Evolutionary conservation across 1,140 invertebrate species (phyloP).

Genomic region (Pomacea maculata): DNA sequence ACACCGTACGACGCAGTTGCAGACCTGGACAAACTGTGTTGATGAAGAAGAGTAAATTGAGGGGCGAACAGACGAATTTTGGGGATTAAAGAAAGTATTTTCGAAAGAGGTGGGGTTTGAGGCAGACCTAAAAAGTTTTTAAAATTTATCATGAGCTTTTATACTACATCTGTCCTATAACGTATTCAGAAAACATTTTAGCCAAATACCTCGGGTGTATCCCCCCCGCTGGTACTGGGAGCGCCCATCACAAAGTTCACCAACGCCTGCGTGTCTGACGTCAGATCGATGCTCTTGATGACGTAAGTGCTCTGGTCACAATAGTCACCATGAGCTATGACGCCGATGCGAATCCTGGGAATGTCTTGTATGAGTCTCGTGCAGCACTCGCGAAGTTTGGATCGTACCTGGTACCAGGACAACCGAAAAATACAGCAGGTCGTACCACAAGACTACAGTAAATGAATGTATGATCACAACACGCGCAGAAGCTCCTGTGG

Average conservation of each 20-base stretch:
- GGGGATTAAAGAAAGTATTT: too few relatives aligned
- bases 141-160: too few relatives aligned
- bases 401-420: constrained; percentile 43
- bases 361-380: constrained; percentile 51
- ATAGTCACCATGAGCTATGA: constrained; percentile 60
- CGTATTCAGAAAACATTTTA: background rate
- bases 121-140: background rate
- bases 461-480: too few relatives aligned
- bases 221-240: constrained; percentile 49
- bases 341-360: constrained; percentile 55
- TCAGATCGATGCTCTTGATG: constrained; percentile 45
- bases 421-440: background rate
- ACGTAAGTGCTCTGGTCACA: constrained; percentile 53
- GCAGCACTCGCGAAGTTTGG: constrained; percentile 49
- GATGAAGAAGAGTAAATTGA: too few relatives aligned
- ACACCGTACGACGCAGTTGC: too few relatives aligned
- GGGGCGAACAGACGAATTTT: too few relatives aligned
- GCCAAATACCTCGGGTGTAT: constrained; percentile 50
- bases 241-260: constrained; percentile 46
- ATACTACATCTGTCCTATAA: too few relatives aligned
- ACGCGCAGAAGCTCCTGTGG: too few relatives aligned
- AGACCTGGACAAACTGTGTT: too few relatives aligned
- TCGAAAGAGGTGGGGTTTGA: background rate
- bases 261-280: constrained; percentile 49
- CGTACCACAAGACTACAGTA: background rate